A percentile compares a stretch with the other conserved stretches of the same genome.
Evolutionary conservation across 2,888 invertebrate genomes (phyloP).

Genomic region (Limenitis arthemis): DNA sequence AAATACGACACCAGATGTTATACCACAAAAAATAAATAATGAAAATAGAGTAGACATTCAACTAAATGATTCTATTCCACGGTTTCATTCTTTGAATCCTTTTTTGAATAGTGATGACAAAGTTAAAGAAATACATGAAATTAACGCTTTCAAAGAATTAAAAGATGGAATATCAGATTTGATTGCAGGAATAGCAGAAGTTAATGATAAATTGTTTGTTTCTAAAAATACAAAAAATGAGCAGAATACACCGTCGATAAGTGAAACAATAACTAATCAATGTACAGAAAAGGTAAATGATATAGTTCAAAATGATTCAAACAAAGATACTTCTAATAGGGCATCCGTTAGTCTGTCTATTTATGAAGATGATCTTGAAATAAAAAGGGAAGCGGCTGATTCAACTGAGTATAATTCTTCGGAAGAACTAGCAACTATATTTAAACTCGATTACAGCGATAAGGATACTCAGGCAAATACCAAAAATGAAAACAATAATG

Average conservation of each 20-base stretch:
- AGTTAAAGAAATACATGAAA: slow-evolving; percentile 59
- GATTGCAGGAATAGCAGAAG: slow-evolving; percentile 65
- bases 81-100: slow-evolving; percentile 52
- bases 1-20: slow-evolving; percentile 36
- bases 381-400: slow-evolving; percentile 53
- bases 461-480: slow-evolving; percentile 31
- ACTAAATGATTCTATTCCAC: slow-evolving; percentile 28
- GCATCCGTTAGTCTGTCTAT: slow-evolving; percentile 56
- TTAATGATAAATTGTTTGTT: slow-evolving; percentile 60
- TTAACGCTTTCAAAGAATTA: slow-evolving; percentile 63
- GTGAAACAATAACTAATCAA: slow-evolving; percentile 42
- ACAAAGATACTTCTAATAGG: slow-evolving; percentile 42
- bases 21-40: slow-evolving; percentile 39
- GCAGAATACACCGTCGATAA: slow-evolving; percentile 16
- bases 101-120: slow-evolving; percentile 52
- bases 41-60: slow-evolving; percentile 29
- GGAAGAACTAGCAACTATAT: slow-evolving; percentile 76
- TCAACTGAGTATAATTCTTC: slow-evolving; percentile 76
- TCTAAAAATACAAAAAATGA: slow-evolving; percentile 37
- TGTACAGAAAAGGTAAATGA: slow-evolving; percentile 47
- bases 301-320: slow-evolving; percentile 38
- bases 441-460: slow-evolving; percentile 54
- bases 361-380: slow-evolving; percentile 59
- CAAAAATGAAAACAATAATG: slow-evolving; percentile 34
- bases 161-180: slow-evolving; percentile 67